Base-by-base conservation (phyloP, 2,888 invertebrate genomes). In the Lithophane semibrunnea region DNA sequence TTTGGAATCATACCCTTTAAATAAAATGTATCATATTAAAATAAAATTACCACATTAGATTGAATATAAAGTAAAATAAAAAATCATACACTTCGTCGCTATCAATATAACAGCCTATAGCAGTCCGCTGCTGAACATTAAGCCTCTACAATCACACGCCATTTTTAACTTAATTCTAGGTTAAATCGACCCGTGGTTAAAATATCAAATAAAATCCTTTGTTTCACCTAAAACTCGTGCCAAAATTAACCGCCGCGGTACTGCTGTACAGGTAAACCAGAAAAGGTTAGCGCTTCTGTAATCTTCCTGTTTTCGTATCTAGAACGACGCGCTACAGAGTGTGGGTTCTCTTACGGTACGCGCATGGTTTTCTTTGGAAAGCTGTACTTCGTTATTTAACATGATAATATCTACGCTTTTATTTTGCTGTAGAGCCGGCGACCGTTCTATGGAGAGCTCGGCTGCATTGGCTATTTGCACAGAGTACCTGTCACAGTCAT, bases 381-480 rank as follows among this genome's bases (percentile, higher is more conserved):
- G 1, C 21, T 67, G 9, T 29, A 21, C 24, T 18, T 70, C 13
- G 42, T 61, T 18, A 8, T 75, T 44, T 44, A 52, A n/a, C 18
- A n/a, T 75, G n/a, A 44, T 54, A 13, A 42, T 29, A 54, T 7
- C 9, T 21, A 54, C 8, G n/a, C 4, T 66, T 68, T 56, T 68
- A 9, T 60, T 74, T 66, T 69, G 18, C 79, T 82, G 0, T 88
- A 96, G 95, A 86, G 91, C 92, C 58, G 91, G 90, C 3, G 97
- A 97, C 66, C 91, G 92, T 24, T 94, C 95, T 0, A 95, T 96
- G 94, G 97, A 97, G 86, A 95, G 94, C 82, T 94, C 96, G 9
- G 96, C 96, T 13, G 96, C 96, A 0, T 88, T 95, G 74, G 94
- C 93, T 4, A 96, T 97, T 65, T 96, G 96, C 87, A 94, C 95